Percentiles rank a stretch among this genome's conserved stretches.
phyloP scores from a whole-genome alignment of 2,888 invertebrate species.

The Anthophora plumipes region DNA sequence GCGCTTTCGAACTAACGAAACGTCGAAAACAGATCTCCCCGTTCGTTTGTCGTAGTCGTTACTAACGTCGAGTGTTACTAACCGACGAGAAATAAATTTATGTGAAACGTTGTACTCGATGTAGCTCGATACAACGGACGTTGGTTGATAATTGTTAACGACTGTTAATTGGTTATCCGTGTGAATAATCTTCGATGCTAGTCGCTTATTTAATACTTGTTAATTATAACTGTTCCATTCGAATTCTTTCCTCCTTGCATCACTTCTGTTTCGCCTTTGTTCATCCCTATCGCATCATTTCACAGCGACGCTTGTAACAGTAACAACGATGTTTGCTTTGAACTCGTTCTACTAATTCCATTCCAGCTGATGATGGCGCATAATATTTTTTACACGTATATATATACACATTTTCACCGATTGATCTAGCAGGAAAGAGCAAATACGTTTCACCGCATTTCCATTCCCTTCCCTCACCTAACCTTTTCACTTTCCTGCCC shows the following conservation, averaged over 20 bases:
- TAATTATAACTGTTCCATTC: not conserved
- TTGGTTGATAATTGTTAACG: not conserved
- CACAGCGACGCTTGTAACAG: not conserved
- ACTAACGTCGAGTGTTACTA: too few relatives aligned
- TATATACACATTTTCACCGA: slow-evolving; percentile 3
- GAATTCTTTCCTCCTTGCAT: not conserved
- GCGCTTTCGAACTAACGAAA: not conserved
- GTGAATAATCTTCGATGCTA: not conserved
- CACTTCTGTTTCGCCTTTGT: not conserved
- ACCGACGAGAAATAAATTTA: too few relatives aligned
- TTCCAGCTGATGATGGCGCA: not conserved
- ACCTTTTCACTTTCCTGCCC: not conserved
- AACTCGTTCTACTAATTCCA: slow-evolving; percentile 17
- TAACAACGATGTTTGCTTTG: slow-evolving; percentile 9
- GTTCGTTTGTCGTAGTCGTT: too few relatives aligned
- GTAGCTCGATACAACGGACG: too few relatives aligned
- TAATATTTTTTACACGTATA: too few relatives aligned
- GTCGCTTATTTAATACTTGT: not conserved
- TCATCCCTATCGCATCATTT: not conserved
- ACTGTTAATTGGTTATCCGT: slow-evolving; percentile 16
- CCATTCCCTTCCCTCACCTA: not conserved
- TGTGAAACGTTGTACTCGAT: too few relatives aligned
- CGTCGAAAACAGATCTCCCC: too few relatives aligned
- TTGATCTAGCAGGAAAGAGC: slow-evolving; percentile 12
- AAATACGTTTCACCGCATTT: slow-evolving; percentile 16